phyloP scores from a whole-genome alignment of 2,888 invertebrate species.

The Eupithecia vulgata region DNA sequence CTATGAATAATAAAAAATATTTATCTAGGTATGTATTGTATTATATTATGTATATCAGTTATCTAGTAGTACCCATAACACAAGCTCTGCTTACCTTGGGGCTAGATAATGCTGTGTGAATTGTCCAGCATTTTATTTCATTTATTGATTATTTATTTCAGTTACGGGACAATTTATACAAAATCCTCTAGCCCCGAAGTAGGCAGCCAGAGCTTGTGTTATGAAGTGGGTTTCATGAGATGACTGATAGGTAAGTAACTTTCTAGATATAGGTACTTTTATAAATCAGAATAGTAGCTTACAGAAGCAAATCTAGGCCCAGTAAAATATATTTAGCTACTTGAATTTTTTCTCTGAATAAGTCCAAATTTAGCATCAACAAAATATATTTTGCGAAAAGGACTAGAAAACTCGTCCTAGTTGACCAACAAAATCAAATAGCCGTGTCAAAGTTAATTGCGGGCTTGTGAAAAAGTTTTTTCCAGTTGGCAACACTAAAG shows the following conservation, averaged over 20 bases:
- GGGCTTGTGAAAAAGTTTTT: constrained; percentile 25
- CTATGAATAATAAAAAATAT: no score
- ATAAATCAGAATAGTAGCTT: neutral
- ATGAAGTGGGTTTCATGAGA: neutral
- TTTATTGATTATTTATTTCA: no score
- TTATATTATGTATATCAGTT: no score
- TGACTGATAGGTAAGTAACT: neutral
- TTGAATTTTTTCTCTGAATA: neutral
- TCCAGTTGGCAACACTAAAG: constrained; percentile 35
- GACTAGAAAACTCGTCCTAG: neutral
- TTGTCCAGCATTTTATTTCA: no score
- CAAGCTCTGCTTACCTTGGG: no score
- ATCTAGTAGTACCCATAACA: no score
- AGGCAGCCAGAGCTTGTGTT: neutral
- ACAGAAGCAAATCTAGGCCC: neutral
- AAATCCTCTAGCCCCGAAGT: neutral
- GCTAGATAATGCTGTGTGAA: no score
- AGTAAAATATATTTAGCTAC: neutral
- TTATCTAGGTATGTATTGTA: no score
- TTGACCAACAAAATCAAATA: constrained; percentile 28
- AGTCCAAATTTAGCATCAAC: neutral
- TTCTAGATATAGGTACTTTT: neutral
- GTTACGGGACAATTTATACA: neutral
- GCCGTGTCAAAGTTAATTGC: constrained; percentile 40
- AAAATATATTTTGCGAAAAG: no score